Evolutionary conservation across 2,797 vertebrate genomes (phyloP), one percentile per base, ranked within the genome.

Genomic region (Girardinus metallicus): DNA sequence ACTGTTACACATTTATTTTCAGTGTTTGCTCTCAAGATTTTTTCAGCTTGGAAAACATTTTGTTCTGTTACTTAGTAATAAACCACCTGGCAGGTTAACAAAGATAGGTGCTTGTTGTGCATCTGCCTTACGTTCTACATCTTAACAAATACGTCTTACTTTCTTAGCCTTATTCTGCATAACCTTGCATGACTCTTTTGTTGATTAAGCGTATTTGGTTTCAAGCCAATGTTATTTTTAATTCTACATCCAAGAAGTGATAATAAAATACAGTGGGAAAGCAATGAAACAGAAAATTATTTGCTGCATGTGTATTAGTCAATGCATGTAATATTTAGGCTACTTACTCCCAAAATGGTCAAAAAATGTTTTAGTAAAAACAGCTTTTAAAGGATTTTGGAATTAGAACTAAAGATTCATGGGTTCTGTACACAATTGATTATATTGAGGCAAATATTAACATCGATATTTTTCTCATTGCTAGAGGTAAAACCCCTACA

Each of bases 11-110:
- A 41, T 31, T n/a, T 68, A 29, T 41, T 64, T 60, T 47, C 43
- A 29, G 26, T 36, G 26, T 23, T 60, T 44, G 11, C 39, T 26
- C 66, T 71, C 39, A n/a, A 60, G 12, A 60, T 60, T 29, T 55
- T 34, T 36, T 34, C 60, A 47, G 26, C 3, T 46, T 36, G 4
- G 44, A 16, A 39, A 29, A 70, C 46, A 70, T 53, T 53, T 53
- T 77, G 26, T 31, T 41, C 46, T 39, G 21, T 43, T 44, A 57
- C 57, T 72, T 29, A 31, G 51, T 55, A 43, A n/a, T 44, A 41
- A 72, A 31, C 76, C 76, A 72, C 71, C 64, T 71, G 76, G 68
- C 49, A 55, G 47, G 39, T 77, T 34, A 77, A 41, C 75, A 71
- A 53, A 55, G 51, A 31, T 44, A 55, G 31, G 31, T 36, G 43